These are phyloP conservation scores for Smithornis capensis DNA, from an alignment of 2,113 vertebrate genomes.

Conservation along the genomic window DNA sequence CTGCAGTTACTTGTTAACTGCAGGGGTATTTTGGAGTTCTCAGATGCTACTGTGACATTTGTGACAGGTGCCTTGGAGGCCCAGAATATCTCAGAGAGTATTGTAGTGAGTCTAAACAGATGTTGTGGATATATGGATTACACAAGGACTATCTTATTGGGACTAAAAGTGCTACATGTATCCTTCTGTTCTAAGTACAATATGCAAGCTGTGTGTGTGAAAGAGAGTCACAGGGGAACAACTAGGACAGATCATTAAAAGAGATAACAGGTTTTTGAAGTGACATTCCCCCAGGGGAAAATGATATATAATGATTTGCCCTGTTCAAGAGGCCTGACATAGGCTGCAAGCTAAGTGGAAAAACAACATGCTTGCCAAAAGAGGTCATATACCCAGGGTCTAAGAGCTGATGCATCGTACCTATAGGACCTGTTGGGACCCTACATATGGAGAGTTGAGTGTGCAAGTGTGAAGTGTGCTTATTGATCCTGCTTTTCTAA, in stretches of 20 bases:
- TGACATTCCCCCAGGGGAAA: not conserved
- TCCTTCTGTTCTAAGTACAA: not conserved
- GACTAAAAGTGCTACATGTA: not conserved
- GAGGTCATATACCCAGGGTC: not conserved
- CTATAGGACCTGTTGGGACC: not conserved
- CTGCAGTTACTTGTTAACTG: not conserved
- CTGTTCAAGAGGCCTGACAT: not conserved
- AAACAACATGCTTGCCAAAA: not conserved
- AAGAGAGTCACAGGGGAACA: not conserved
- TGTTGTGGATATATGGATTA: not conserved
- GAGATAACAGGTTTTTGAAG: not conserved
- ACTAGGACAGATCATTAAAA: not conserved
- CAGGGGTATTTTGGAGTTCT: not conserved
- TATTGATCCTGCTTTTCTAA: not conserved
- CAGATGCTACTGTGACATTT: not conserved
- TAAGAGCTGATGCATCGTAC: accelerated
- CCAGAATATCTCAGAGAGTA: not conserved
- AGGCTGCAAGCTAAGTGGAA: not conserved
- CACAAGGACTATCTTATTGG: not conserved
- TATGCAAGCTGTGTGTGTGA: not conserved
- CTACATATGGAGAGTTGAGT: accelerated
- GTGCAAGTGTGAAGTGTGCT: not conserved
- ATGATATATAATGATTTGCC: not conserved
- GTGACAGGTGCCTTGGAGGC: not conserved
- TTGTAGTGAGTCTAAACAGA: not conserved